Evolutionary conservation across 1,140 invertebrate genomes (phyloP).

Genomic region (Zaprionus ornatus): DNA sequence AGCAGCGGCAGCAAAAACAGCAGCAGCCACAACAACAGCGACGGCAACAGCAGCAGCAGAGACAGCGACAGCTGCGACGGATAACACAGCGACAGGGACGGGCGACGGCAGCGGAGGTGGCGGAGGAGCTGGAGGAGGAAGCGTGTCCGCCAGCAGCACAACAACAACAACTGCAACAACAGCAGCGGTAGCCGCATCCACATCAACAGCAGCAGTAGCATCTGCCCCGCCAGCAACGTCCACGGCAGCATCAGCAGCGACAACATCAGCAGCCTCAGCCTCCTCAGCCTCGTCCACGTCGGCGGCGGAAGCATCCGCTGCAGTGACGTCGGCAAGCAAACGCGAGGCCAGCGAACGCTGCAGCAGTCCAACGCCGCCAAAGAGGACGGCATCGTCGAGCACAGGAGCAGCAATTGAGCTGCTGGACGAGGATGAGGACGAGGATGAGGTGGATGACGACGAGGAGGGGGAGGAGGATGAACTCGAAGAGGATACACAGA

Average conservation of each 20-base stretch:
- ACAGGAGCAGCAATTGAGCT: conserved; percentile 22
- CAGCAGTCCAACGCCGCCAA: conserved; percentile 81
- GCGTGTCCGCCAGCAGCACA: conserved; percentile 25
- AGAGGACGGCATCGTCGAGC: conserved; percentile 48
- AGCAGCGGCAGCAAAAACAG: conserved; percentile 37
- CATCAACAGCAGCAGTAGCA: conserved; percentile 28
- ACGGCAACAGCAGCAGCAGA: conserved; percentile 31
- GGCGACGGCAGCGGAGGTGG: conserved; percentile 11
- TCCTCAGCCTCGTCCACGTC: neutral
- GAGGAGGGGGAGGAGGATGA: conserved; percentile 40
- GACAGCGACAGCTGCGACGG: conserved; percentile 28
- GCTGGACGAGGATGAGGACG: conserved; percentile 54
- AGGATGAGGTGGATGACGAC: conserved; percentile 39
- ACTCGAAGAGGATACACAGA: conserved; percentile 68
- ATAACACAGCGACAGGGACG: conserved; percentile 28
- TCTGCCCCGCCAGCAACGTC: neutral
- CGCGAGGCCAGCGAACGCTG: conserved; percentile 71
- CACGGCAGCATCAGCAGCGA: conserved; percentile 29
- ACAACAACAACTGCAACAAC: conserved; percentile 35
- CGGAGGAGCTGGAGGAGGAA: conserved; percentile 2
- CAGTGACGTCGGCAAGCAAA: conserved; percentile 37
- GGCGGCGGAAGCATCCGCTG: conserved; percentile 6
- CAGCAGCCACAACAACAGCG: conserved; percentile 33
- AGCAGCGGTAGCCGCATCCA: conserved; percentile 29
- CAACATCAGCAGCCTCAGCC: conserved; percentile 29